Conservation (phyloP, 2,888 invertebrate species). For the Branchellion lobata region DNA sequence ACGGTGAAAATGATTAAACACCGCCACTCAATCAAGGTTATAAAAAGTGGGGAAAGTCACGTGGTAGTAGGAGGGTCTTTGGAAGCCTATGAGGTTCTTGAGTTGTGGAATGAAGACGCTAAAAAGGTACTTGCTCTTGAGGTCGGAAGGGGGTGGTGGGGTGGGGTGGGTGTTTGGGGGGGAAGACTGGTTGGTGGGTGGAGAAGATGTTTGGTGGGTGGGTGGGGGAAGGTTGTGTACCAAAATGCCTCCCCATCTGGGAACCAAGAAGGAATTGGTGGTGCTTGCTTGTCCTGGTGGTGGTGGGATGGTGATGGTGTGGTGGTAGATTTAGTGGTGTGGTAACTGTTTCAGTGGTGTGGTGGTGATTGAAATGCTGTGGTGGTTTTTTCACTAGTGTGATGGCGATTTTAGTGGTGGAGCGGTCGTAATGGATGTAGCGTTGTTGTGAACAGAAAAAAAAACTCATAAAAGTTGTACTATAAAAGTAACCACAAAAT, state of each 20-base stretch:
- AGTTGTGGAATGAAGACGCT: constrained; percentile 77
- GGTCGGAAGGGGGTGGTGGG: constrained; percentile 51
- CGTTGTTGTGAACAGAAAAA: background rate
- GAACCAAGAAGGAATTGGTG: constrained; percentile 63
- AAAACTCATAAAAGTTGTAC: background rate
- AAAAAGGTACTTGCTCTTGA: constrained; percentile 71
- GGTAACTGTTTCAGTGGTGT: background rate
- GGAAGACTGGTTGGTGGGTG: constrained; percentile 6
- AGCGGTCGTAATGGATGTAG: background rate
- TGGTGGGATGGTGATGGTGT: background rate
- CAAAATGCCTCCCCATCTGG: constrained; percentile 84
- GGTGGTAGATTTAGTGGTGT: background rate
- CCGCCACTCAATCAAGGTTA: too few species aligned
- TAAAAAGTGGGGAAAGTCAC: background rate
- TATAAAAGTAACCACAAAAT: too few species aligned
- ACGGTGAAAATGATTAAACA: too few species aligned
- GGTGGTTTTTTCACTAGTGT: background rate
- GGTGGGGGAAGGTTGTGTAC: constrained; percentile 65
- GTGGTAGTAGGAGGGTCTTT: background rate
- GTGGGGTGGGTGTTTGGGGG: constrained; percentile 42
- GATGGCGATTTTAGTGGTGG: background rate
- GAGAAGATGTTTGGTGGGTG: too few species aligned
- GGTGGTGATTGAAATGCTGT: background rate
- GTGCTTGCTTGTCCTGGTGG: constrained; percentile 45
- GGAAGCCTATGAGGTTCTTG: constrained; percentile 71